phyloP scores from a whole-genome alignment of 2,888 invertebrate species.

The Bembecia ichneumoniformis region DNA sequence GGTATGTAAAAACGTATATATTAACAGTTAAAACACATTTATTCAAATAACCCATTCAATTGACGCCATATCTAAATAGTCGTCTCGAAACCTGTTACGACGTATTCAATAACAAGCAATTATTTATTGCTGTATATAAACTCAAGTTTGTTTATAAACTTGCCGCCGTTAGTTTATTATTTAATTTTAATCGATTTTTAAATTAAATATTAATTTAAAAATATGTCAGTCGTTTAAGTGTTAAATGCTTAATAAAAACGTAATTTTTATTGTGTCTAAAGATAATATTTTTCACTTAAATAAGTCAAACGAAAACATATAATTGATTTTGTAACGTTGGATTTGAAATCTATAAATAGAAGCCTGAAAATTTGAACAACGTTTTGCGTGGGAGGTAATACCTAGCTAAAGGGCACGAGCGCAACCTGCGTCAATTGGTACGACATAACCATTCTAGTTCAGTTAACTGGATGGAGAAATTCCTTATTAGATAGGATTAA shows the following conservation, averaged over 20 bases:
- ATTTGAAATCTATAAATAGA: neutral
- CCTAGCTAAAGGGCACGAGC: slow-evolving; percentile 42
- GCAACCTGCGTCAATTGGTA: slow-evolving; percentile 47
- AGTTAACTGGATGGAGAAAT: neutral
- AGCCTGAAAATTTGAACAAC: slow-evolving; percentile 3
- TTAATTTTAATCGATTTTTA: neutral
- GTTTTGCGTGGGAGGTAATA: slow-evolving; percentile 35
- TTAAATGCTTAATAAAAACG: no score
- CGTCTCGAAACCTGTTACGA: slow-evolving; percentile 52
- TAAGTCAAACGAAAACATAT: no score
- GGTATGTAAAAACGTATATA: slow-evolving; percentile 33
- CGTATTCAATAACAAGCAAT: slow-evolving; percentile 25
- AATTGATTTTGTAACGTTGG: neutral
- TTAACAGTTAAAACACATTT: neutral
- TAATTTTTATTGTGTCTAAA: no score
- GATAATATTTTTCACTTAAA: no score
- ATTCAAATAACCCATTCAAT: slow-evolving; percentile 1
- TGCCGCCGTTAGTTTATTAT: neutral
- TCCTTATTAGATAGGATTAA: neutral
- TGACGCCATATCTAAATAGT: slow-evolving; percentile 27
- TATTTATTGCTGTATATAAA: slow-evolving; percentile 26
- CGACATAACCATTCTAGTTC: slow-evolving; percentile 16
- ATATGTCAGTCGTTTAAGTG: no score
- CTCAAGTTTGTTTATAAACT: slow-evolving; percentile 41
- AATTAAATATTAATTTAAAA: no score